A percentile compares a stretch with the other conserved stretches of the same genome.
phyloP scores from a whole-genome alignment of 2,797 vertebrate species.

The Acipenser transmontanus region DNA sequence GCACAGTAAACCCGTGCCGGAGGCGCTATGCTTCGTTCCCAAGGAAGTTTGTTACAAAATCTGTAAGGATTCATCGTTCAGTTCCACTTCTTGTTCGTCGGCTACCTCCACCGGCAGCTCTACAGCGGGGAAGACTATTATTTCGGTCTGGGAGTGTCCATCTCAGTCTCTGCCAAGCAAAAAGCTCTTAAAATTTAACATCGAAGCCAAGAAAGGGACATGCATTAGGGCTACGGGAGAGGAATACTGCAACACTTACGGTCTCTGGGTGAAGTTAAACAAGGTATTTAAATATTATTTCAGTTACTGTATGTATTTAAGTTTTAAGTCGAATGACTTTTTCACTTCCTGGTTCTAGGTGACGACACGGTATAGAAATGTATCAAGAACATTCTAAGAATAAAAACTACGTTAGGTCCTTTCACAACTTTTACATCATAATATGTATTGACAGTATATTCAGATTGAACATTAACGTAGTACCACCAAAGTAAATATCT shows the following conservation, averaged over 20 bases:
- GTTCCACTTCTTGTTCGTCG: constrained; percentile 34
- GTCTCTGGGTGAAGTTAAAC: constrained; percentile 87
- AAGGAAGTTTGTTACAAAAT: constrained; percentile 81
- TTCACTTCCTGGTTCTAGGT: not conserved
- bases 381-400: no score
- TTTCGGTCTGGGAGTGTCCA: constrained; percentile 74
- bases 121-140: constrained; percentile 51
- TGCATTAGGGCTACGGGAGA: constrained; percentile 87
- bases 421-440: no score
- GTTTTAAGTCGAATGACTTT: not conserved
- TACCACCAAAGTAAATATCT: no score
- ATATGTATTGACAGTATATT: no score
- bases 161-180: constrained; percentile 58
- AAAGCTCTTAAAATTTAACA: constrained; percentile 64
- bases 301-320: not conserved
- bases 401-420: no score
- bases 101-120: constrained; percentile 38
- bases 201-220: constrained; percentile 82
- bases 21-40: constrained; percentile 70
- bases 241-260: constrained; percentile 86
- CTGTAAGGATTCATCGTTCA: constrained; percentile 68
- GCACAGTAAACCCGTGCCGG: constrained; percentile 56
- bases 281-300: constrained; percentile 54
- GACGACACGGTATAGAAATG: not conserved
- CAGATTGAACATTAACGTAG: no score